phyloP scores from a whole-genome alignment of 2,888 invertebrate species.

The Peribatodes rhomboidaria region DNA sequence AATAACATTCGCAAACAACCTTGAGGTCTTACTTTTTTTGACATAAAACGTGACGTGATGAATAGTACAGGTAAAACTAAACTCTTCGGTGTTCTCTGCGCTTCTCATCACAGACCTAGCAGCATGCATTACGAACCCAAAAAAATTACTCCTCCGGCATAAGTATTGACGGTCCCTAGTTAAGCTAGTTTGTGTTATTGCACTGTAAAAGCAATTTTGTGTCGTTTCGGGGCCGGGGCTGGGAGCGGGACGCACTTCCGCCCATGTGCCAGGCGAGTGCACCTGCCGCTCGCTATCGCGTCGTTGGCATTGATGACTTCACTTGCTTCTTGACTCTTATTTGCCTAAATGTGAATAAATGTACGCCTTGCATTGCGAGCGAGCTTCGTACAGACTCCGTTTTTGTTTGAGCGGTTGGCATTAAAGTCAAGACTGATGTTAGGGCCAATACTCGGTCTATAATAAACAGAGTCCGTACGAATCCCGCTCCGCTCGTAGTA shows the following conservation, averaged over 20 bases:
- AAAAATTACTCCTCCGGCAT: not conserved
- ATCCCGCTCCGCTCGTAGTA: too few species aligned
- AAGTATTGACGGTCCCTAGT: constrained; percentile 4
- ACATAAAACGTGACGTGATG: too few species aligned
- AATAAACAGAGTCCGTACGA: too few species aligned
- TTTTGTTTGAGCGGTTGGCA: too few species aligned
- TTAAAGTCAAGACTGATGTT: too few species aligned
- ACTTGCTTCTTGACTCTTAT: not conserved
- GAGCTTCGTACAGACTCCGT: too few species aligned
- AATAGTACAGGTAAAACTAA: too few species aligned
- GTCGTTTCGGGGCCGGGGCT: constrained; percentile 17
- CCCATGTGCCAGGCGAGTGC: constrained; percentile 22
- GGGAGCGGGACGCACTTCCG: constrained; percentile 32
- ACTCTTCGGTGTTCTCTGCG: not conserved
- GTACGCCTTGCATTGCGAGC: too few species aligned
- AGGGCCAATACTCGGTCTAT: too few species aligned
- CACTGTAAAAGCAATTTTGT: constrained; percentile 35
- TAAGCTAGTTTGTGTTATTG: constrained; percentile 25
- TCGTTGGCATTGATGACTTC: constrained; percentile 21
- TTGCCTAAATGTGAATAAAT: not conserved
- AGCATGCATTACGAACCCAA: not conserved
- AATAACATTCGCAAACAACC: not conserved
- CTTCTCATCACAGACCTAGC: not conserved
- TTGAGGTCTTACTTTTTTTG: not conserved
- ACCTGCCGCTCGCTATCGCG: constrained; percentile 29